phyloP scores from a whole-genome alignment of 2,113 vertebrate species.

The Anarhynchus alexandrinus region DNA sequence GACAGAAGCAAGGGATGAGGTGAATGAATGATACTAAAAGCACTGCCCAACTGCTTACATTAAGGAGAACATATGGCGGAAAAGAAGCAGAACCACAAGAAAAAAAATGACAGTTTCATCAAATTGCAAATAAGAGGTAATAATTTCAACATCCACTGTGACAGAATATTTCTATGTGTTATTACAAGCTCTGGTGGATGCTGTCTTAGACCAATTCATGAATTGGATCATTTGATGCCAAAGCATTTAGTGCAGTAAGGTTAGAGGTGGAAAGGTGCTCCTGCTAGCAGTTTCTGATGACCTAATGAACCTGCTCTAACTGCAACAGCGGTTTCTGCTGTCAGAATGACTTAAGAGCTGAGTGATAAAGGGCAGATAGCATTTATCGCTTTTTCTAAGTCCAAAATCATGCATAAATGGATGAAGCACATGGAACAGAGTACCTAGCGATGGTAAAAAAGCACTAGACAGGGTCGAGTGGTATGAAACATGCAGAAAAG shows the following conservation, averaged over 20 bases:
- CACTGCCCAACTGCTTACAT: neutral
- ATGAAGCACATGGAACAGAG: conserved; percentile 5
- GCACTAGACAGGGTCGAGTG: neutral
- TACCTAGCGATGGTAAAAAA: neutral
- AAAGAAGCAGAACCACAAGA: neutral
- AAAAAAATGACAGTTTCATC: neutral
- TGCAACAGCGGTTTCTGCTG: neutral
- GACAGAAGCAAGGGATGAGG: neutral
- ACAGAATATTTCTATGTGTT: neutral
- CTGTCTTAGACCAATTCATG: neutral
- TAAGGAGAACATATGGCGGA: neutral
- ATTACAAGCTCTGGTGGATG: neutral
- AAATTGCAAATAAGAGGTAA: conserved; percentile 15
- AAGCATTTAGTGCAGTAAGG: neutral
- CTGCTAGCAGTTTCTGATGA: neutral
- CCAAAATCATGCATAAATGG: conserved; percentile 33
- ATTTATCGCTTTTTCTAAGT: neutral
- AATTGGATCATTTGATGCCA: neutral
- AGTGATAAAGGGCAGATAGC: neutral
- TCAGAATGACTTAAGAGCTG: neutral
- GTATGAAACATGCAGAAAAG: neutral
- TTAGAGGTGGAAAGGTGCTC: neutral
- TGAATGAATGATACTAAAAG: neutral
- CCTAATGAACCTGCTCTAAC: neutral
- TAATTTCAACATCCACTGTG: neutral